A percentile compares a stretch with the other conserved stretches of the same genome.
Conservation (phyloP, 2,797 vertebrate genomes). For the Hylomyscus alleni region DNA sequence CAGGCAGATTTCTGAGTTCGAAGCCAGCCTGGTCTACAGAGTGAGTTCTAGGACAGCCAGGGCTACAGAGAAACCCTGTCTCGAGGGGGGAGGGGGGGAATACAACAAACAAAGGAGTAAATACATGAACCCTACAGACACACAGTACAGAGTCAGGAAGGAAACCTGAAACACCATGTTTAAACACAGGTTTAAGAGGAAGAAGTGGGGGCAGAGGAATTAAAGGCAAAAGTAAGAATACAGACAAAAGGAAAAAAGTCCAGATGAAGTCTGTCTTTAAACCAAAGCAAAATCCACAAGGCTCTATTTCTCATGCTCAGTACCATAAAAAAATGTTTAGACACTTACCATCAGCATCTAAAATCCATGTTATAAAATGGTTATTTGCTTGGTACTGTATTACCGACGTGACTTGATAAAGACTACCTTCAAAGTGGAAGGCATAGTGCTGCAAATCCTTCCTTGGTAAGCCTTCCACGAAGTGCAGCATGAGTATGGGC, state of each 20-base stretch:
- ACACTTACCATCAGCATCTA: slow-evolving; percentile 91
- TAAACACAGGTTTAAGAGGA: background rate
- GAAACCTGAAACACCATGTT: background rate
- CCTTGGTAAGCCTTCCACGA: slow-evolving; percentile 94
- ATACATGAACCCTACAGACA: background rate
- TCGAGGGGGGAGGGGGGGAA: too few species aligned
- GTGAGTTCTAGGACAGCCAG: too few species aligned
- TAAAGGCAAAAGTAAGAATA: background rate
- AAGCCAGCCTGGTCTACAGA: too few species aligned
- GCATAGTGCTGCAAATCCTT: slow-evolving; percentile 89
- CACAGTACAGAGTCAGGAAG: background rate
- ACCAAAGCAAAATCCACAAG: background rate
- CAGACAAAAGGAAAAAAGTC: background rate
- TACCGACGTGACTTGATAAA: slow-evolving; percentile 91
- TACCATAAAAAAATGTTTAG: slow-evolving; percentile 26
- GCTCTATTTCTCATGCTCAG: background rate
- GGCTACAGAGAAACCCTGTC: too few species aligned
- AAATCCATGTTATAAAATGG: slow-evolving; percentile 95
- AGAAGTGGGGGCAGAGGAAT: background rate
- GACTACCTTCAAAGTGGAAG: slow-evolving; percentile 91
- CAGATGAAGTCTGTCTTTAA: background rate
- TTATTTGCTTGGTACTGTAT: slow-evolving; percentile 92
- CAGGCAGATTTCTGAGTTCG: too few species aligned
- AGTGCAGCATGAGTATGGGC: slow-evolving; percentile 94
- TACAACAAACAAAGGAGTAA: background rate